phyloP scores from a whole-genome alignment of 2,113 vertebrate species.

The Excalfactoria chinensis region DNA sequence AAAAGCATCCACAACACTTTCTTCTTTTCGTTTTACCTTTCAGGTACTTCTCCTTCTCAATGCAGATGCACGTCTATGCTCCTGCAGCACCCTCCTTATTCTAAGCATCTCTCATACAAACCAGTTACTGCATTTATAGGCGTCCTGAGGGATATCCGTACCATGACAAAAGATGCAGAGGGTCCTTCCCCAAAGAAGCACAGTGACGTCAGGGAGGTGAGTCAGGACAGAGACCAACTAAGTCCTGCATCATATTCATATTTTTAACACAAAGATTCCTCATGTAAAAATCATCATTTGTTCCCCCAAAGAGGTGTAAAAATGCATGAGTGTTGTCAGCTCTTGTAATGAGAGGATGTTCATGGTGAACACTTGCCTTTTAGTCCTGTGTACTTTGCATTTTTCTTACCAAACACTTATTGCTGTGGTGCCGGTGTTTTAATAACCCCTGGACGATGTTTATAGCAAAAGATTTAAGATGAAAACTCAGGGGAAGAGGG shows the following conservation, averaged over 20 bases:
- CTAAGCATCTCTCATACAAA: not conserved
- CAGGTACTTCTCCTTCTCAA: not conserved
- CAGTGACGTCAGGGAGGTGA: not conserved
- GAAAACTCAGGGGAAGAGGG: not conserved
- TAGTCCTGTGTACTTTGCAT: not conserved
- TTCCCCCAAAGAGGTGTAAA: not conserved
- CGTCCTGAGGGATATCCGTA: not conserved
- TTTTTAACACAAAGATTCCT: not conserved
- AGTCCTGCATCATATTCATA: not conserved
- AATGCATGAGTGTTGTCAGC: not conserved
- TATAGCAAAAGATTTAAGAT: not conserved
- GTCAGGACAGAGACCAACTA: not conserved
- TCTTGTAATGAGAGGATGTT: not conserved
- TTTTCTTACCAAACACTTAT: not conserved
- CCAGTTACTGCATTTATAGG: not conserved
- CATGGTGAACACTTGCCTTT: not conserved
- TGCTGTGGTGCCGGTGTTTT: not conserved
- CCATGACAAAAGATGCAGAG: not conserved
- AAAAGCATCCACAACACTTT: not conserved
- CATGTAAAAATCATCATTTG: not conserved
- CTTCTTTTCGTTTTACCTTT: not conserved
- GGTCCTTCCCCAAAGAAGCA: not conserved
- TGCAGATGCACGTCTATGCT: not conserved
- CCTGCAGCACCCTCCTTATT: not conserved
- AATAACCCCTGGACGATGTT: not conserved